Evolutionary conservation across 2,797 vertebrate species (phyloP), one percentile per base, ranked within the genome.

Genomic region (Ara ararauna): DNA sequence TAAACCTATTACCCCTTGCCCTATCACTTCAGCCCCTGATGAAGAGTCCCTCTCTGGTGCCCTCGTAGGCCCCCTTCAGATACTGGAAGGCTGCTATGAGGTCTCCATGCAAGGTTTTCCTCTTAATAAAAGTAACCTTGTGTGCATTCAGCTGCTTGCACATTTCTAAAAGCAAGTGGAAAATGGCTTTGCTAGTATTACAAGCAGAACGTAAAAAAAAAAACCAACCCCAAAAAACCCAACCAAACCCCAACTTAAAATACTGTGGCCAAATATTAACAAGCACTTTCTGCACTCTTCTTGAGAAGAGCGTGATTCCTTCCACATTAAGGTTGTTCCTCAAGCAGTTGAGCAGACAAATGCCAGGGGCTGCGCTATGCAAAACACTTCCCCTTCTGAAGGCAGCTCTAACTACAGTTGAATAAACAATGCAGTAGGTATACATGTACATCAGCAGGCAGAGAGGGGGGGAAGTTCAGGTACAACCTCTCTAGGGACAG

Each of bases 71-170:
- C 7, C n/a, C 22, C n/a, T 58, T 58, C 32, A 58, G 22, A 58
- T 34, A 34, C n/a, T 58, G 56, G n/a, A 58, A 58, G 54, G n/a
- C n/a, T 58, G 21, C n/a, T 24, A 34, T 58, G n/a, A 58, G 56
- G 14, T 24, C n/a, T 58, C 56, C 56, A 34, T 42, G 11, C 42
- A 65, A 68, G 54, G 44, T 80, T 72, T 22, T 6, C 22, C 32
- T 77, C 42, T 73, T 82, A 61, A 74, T 70, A 90, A 68, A 73
- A 85, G 72, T 70, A 94, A 71, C 45, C 38, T 36, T 62, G 32
- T 19, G 11, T 65, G 47, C 64, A 27, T 40, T 66, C 14, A 79
- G 7, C 24, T 34, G 26, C 32, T 54, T 71, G 36, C 42, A 54
- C 8, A 4, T 66, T 27, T n/a, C 36, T 78, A 72, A 56, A 87